Percentiles rank a stretch among this genome's conserved stretches.
phyloP scores from a whole-genome alignment of 2,888 invertebrate genomes.

The Zhengitettix transpicula region DNA sequence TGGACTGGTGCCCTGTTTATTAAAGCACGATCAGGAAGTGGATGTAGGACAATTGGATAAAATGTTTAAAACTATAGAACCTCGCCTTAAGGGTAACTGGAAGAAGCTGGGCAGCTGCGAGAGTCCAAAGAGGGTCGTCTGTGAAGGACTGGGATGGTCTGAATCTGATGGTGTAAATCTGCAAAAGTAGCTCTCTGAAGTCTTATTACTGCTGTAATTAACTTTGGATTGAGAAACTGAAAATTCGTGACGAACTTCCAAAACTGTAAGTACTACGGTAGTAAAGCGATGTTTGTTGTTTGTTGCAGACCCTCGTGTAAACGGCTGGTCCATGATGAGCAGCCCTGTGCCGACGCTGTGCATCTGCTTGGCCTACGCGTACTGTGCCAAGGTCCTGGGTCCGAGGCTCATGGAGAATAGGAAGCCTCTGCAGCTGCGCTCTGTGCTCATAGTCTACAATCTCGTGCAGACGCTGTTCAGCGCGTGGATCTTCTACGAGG shows the following conservation, averaged over 20 bases:
- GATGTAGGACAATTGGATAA: too few species aligned
- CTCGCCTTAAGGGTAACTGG: too few species aligned
- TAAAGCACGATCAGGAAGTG: too few species aligned
- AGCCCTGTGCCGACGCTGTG: conserved; percentile 72
- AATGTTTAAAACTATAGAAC: too few species aligned
- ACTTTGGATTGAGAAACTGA: too few species aligned
- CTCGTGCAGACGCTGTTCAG: conserved; percentile 79
- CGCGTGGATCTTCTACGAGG: conserved; percentile 84
- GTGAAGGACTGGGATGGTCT: too few species aligned
- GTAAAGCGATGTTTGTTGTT: neutral
- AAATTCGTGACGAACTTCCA: too few species aligned
- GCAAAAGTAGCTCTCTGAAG: conserved; percentile 7
- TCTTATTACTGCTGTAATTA: conserved; percentile 15
- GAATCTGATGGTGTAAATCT: too few species aligned
- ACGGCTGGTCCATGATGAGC: conserved; percentile 77
- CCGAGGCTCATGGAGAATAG: conserved; percentile 80
- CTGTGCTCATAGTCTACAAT: conserved; percentile 70
- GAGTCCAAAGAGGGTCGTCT: too few species aligned
- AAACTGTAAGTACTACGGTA: too few species aligned
- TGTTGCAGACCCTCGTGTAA: conserved; percentile 74
- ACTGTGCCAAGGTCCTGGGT: conserved; percentile 64
- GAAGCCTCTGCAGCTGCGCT: conserved; percentile 69
- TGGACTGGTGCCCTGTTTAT: too few species aligned
- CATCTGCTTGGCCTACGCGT: conserved; percentile 70
- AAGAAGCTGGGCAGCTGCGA: too few species aligned